These are phyloP conservation scores for Chrysolina haemoptera DNA, from an alignment of 2,888 invertebrate species.

Conservation along the genomic window DNA sequence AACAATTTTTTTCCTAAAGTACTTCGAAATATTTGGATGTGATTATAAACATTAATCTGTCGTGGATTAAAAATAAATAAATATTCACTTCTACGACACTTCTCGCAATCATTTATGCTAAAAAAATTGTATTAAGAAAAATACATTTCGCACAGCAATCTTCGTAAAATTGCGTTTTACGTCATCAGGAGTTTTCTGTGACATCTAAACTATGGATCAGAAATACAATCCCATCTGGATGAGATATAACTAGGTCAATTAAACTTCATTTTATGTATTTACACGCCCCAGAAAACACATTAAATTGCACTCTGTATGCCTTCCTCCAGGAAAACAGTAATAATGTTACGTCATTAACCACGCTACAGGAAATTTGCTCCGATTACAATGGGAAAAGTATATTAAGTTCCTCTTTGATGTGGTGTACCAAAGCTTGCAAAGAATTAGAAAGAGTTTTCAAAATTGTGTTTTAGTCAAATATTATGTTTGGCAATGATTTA, in stretches of 20 bases:
- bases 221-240: conserved; percentile 3
- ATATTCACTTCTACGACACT: too few species aligned
- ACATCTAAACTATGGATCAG: background rate
- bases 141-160: background rate
- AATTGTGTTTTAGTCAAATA: too few species aligned
- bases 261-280: conserved; percentile 36
- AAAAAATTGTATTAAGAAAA: too few species aligned
- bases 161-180: background rate
- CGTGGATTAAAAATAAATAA: too few species aligned
- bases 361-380: background rate
- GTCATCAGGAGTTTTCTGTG: background rate
- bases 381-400: background rate
- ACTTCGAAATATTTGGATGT: too few species aligned
- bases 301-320: conserved; percentile 33
- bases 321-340: conserved; percentile 29
- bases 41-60: too few species aligned
- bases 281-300: conserved; percentile 38
- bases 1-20: too few species aligned
- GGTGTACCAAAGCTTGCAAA: background rate
- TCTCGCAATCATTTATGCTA: too few species aligned
- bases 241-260: conserved; percentile 3
- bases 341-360: conserved; percentile 32
- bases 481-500: too few species aligned
- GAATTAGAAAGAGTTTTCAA: too few species aligned
- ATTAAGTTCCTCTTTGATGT: background rate